Evolutionary conservation across 37 sponge, comb jelly and placozoan genomes (phyloP), one percentile per base, ranked within the genome.

Genomic region (Chondrosia reniformis): DNA sequence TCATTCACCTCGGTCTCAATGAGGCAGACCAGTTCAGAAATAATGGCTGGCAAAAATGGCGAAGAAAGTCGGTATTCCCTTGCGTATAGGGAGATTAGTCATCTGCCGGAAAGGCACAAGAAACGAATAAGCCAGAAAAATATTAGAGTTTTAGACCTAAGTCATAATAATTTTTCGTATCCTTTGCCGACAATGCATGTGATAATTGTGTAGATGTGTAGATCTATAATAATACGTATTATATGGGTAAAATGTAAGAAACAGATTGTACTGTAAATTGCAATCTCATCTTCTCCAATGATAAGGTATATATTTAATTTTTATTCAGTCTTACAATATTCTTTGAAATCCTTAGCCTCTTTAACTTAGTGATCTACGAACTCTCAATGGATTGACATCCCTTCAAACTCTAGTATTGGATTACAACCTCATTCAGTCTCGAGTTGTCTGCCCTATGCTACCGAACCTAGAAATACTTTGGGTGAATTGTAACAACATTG

Each of bases 401-500:
- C 64, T 94, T 31, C 73, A 31, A 1, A 82, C 88, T 5, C 74
- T 94, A 2, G 46, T 90, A 0, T 80, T 94, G 45, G 95, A 94
- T 59, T 37, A 28, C 24, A 94, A 94, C 69, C 59, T 76, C 40
- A 4, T 94, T 34, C 55, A 74, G 1, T 87, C 95, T 13, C 91
- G 90, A 76, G 67, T 72, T n/a, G 73, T 77, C 4, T 87, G 90
- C 44, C 95, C 95, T 9, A 28, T 33, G 15, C 63, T 94, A 22
- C 95, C 83, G 28, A 64, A 56, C 30, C 65, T 95, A 37, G 52
- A 88, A 43, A 69, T 82, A 37, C 84, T 95, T 1, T 92, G 96
- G 93, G 74, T 95, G 37, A 92, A 92, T 65, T 77, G 79, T 31
- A 95, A 95, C 74, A 17, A 83, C 22, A 86, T 95, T 37, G 76